These are phyloP conservation scores for Hemibagrus guttatus DNA, from an alignment of 2,797 vertebrate species.

Conservation along the genomic window DNA sequence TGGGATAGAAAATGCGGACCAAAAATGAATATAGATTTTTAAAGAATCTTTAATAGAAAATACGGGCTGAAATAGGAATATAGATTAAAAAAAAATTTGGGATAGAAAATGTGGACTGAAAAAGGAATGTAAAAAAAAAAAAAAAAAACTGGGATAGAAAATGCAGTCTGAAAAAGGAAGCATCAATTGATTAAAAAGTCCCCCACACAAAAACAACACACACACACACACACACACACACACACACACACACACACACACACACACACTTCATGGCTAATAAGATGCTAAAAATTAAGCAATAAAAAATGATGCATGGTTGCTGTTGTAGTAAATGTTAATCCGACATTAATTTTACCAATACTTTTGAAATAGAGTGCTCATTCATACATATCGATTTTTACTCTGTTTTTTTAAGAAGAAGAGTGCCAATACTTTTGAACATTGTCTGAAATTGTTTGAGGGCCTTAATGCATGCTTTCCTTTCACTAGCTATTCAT, in stretches of 20 bases:
- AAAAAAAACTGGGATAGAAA: not conserved
- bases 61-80: no score
- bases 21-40: no score
- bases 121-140: not conserved
- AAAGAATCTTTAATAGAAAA: no score
- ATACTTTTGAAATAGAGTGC: not conserved
- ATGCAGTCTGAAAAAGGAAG: not conserved
- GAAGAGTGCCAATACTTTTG: not conserved
- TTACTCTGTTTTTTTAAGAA: not conserved
- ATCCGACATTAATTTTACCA: not conserved
- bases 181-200: not conserved
- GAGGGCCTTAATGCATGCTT: not conserved
- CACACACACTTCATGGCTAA: not conserved
- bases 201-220: no score
- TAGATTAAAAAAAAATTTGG: no score
- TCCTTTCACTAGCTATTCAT: constrained; percentile 1
- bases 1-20: no score
- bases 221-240: no score
- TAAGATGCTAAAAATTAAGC: not conserved
- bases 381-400: not conserved
- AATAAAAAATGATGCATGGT: not conserved
- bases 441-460: not conserved
- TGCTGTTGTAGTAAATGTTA: not conserved
- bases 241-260: no score
- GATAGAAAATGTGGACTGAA: no score